Evolutionary conservation across 2,113 vertebrate genomes (phyloP), one percentile per base, ranked within the genome.

Genomic region (Psophia crepitans): DNA sequence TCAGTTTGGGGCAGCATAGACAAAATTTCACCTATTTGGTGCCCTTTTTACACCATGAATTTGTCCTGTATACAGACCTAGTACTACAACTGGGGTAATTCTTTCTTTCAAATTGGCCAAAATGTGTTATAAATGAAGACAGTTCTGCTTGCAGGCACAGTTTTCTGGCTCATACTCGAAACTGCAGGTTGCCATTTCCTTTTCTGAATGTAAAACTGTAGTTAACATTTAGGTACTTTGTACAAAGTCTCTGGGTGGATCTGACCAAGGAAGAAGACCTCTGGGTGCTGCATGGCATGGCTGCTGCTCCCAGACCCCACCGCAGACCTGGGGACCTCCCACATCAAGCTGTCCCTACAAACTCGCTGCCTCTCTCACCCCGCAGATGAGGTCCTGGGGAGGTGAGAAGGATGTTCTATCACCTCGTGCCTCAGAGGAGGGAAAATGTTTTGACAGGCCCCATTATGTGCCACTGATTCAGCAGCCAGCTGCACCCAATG

Each of bases 201-300:
- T 54, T 77, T n/a, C 64, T 64, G 27, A 58, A 51, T 26, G 12
- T 64, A 35, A 75, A 90, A 77, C 39, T 14, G 15, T 26, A 57
- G 43, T 28, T 35, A 15, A 28, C 7, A 22, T 24, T 87, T 32
- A 27, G 14, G 12, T 53, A 48, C 66, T 83, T 84, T 69, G 27
- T 35, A 41, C 8, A 35, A 64, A 37, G 13, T 64, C 23, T 51
- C 16, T 46, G 20, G 4, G 5, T 41, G 65, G 32, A 74, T 6
- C 41, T 77, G 49, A 41, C 7, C 4, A 4, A 85, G 44, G 24
- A 84, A 68, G 14, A 12, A 89, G 37, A 70, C 15, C 37, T 63
- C 44, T 10, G 5, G 16, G 28, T 77, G 35, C 56, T 65, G 30
- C 0, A 0, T 1, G 6, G 30, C 64, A 54, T 30, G 1, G 0